phyloP scores from a whole-genome alignment of 1,140 invertebrate species.

The Drosophila erecta region DNA sequence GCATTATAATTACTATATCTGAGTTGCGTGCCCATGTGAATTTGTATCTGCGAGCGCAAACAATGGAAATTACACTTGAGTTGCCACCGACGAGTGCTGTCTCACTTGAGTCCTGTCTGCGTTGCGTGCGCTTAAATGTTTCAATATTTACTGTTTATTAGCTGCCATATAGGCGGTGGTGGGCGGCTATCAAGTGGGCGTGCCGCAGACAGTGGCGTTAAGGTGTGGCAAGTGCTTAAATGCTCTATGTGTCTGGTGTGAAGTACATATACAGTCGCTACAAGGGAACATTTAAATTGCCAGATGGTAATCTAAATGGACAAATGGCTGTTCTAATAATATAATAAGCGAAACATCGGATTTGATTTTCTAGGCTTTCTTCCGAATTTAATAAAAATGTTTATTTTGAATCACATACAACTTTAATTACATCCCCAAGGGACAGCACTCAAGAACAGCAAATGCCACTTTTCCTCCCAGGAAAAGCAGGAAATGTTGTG shows the following conservation, averaged over 20 bases:
- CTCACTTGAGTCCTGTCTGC: slow-evolving; percentile 59
- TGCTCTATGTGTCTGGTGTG: slow-evolving; percentile 36
- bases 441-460: too few relatives aligned
- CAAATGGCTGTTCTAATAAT: not conserved
- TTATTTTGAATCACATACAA: too few relatives aligned
- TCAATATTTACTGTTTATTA: slow-evolving; percentile 78
- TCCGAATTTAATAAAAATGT: not conserved
- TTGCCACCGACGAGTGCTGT: slow-evolving; percentile 58
- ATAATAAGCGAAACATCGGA: not conserved
- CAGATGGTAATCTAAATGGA: slow-evolving; percentile 4
- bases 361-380: not conserved
- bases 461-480: not conserved
- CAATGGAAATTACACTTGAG: slow-evolving; percentile 77
- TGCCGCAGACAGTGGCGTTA: slow-evolving; percentile 32
- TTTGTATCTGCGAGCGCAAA: slow-evolving; percentile 52
- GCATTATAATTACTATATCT: slow-evolving; percentile 58
- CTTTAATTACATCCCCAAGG: too few relatives aligned
- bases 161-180: slow-evolving; percentile 38
- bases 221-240: slow-evolving; percentile 46
- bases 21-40: slow-evolving; percentile 13
- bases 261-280: slow-evolving; percentile 14
- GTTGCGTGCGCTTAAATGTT: slow-evolving; percentile 72
- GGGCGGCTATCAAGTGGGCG: not conserved
- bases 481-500: too few relatives aligned
- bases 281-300: not conserved